phyloP scores from a whole-genome alignment of 53 echinoderm and acorn worm species.

The Crossaster papposus region DNA sequence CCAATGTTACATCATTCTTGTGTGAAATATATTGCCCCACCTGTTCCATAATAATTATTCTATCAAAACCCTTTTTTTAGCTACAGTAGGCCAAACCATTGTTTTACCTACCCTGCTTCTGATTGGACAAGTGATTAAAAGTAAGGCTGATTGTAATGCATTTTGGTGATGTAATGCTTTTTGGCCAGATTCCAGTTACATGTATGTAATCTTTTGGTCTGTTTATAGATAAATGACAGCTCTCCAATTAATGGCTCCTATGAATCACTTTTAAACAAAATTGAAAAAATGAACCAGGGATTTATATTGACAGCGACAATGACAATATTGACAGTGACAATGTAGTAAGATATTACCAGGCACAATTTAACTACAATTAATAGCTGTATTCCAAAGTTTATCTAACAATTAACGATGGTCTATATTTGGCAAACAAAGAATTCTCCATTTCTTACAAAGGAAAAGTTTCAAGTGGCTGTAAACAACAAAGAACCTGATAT shows the following conservation, averaged over 20 bases:
- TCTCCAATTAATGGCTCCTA: not conserved
- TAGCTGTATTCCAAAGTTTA: not conserved
- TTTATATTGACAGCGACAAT: no score
- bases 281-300: no score
- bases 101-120: not conserved
- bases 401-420: not conserved
- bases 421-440: slow-evolving; percentile 16
- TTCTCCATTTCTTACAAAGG: slow-evolving; percentile 34
- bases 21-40: no score
- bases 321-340: not conserved
- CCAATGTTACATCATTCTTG: no score
- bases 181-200: not conserved
- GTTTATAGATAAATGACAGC: slow-evolving; percentile 9
- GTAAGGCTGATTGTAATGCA: no score
- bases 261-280: not conserved
- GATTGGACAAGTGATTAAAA: not conserved
- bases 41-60: no score
- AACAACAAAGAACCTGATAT: not conserved
- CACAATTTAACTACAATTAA: not conserved
- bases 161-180: not conserved
- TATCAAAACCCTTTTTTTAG: no score
- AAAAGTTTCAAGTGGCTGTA: not conserved
- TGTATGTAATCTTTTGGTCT: not conserved
- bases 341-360: not conserved
- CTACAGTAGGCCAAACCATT: not conserved